A percentile compares a stretch with the other conserved stretches of the same genome.
Conservation (phyloP, 2,888 invertebrate genomes). For the Polymixis flavicincta region DNA sequence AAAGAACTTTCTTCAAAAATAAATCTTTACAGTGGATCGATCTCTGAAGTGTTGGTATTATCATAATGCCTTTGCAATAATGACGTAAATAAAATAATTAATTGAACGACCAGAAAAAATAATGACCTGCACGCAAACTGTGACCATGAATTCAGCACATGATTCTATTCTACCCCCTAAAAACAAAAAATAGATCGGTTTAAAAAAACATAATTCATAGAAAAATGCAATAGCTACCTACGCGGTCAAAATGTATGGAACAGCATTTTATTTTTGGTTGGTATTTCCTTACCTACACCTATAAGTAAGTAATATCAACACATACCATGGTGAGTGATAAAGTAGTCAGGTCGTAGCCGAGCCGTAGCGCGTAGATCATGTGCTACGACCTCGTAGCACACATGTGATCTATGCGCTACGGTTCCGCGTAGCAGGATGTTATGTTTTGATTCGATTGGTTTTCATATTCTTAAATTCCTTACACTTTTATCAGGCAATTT, state of each 20-base stretch:
- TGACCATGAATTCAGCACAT: no score
- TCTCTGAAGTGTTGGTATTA: not conserved
- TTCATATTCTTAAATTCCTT: not conserved
- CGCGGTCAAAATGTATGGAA: no score
- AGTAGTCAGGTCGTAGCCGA: not conserved
- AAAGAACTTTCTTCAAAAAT: not conserved
- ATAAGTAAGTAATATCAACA: not conserved
- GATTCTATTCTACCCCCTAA: no score
- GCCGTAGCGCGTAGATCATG: constrained; percentile 17
- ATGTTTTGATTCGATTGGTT: not conserved
- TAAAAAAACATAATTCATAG: no score
- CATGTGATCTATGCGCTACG: constrained; percentile 16
- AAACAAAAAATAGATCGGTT: no score
- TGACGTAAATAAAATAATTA: not conserved
- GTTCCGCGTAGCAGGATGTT: not conserved
- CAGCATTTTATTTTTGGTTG: no score
- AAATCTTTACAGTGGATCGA: not conserved
- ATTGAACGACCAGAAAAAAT: no score
- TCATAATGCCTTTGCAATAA: not conserved
- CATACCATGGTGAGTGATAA: not conserved
- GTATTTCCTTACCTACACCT: not conserved
- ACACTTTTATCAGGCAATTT: no score
- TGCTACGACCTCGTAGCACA: constrained; percentile 28
- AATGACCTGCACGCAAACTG: no score
- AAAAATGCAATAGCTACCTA: no score